Percentiles rank a stretch among this genome's conserved stretches.
Evolutionary conservation across 2,888 invertebrate genomes (phyloP).

Genomic region (Eurois occulta): DNA sequence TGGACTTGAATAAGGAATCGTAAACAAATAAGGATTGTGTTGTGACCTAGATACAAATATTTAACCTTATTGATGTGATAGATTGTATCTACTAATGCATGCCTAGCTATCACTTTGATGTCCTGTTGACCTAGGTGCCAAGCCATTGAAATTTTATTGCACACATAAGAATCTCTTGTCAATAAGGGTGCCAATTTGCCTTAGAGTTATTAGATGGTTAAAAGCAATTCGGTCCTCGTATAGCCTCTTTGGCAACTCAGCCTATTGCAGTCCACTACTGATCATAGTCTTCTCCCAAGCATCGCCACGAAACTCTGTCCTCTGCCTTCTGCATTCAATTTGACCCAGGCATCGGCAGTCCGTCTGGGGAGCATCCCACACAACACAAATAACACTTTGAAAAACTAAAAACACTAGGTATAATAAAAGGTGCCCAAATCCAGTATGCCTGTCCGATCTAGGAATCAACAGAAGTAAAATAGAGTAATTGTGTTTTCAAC

Average conservation of each 20-base stretch:
- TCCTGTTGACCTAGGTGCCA: not conserved
- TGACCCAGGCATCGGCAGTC: not conserved
- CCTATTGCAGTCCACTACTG: not conserved
- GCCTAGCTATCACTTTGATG: not conserved
- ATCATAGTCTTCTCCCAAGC: not conserved
- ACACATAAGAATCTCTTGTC: not conserved
- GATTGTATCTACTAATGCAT: too few relatives aligned
- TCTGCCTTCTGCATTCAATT: not conserved
- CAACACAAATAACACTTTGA: not conserved
- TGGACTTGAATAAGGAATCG: constrained; percentile 11
- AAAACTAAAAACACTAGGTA: too few relatives aligned
- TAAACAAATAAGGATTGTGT: not conserved
- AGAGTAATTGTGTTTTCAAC: not conserved
- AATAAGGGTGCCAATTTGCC: not conserved
- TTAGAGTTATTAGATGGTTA: not conserved
- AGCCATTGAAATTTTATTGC: not conserved
- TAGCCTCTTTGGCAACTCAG: not conserved
- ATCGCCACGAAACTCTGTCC: not conserved
- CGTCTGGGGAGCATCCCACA: not conserved
- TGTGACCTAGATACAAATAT: not conserved
- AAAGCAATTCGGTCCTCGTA: not conserved
- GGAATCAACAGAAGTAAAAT: not conserved
- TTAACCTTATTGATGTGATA: not conserved
- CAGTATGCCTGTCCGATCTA: not conserved
- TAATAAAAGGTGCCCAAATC: not conserved